Evolutionary conservation across 1,140 invertebrate species (phyloP), one percentile per base, ranked within the genome.

Genomic region (Lutraria rhynchaena): DNA sequence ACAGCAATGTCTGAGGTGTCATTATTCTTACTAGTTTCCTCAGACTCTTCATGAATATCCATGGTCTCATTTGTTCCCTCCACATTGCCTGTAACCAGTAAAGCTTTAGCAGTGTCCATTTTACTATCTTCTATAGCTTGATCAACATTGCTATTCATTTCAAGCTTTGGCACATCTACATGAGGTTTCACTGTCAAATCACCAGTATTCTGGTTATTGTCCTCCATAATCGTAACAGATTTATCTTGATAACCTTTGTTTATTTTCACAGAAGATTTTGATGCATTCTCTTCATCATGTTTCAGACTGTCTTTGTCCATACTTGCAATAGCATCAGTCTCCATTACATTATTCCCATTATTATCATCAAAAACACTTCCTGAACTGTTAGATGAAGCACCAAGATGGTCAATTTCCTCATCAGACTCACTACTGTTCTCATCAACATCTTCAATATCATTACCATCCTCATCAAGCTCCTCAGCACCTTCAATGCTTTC

Each of bases 381-480:
- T 57, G 55, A 4, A n/a, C n/a, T n/a, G n/a, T n/a, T n/a, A n/a
- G n/a, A n/a, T n/a, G n/a, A n/a, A n/a, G n/a, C n/a, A n/a, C n/a
- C n/a, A n/a, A n/a, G n/a, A n/a, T n/a, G n/a, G 11, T 35, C 19
- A 61, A 4, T 61, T 5, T 37, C 60, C 31, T 65, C 61, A 33
- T 63, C n/a, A 63, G 15, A 33, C 13, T 22, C 31, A 58, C 22
- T 24, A 29, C 27, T 31, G 27, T 24, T 24, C 13, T 24, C 24
- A 3, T 29, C 55, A 58, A 0, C 31, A 15, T 58, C 55, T 3
- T 33, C 13, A 9, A 4, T 2, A 24, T 69, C 65, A 46, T 46
- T n/a, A 69, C 22, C 65, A 22, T 69, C 65, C 4, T n/a, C 74
- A 27, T 77, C 27, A 37, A 29, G 29, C 33, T 77, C 74, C 15